Evolutionary conservation across 92 coral and sea anemone genomes (phyloP).

Genomic region (Phenganax marumi): DNA sequence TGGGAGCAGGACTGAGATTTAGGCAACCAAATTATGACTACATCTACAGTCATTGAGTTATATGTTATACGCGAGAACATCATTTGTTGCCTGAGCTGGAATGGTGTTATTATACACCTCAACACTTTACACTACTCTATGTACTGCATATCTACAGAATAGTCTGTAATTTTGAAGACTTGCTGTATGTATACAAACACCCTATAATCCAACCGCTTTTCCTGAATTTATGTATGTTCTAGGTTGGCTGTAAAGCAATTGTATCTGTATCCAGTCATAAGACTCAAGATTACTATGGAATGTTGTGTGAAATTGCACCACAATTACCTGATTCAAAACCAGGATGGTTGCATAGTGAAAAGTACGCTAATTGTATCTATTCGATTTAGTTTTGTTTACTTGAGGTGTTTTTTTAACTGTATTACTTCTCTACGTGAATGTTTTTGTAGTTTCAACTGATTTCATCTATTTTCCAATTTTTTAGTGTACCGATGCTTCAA

Average conservation of each 20-base stretch:
- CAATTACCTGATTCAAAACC: constrained; percentile 79
- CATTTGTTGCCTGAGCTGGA: too few species aligned
- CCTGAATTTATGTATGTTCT: not conserved
- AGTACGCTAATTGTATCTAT: constrained; percentile 45
- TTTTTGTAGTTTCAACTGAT: not conserved
- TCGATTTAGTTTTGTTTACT: not conserved
- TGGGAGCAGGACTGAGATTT: not conserved
- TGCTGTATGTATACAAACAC: not conserved
- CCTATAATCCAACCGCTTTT: not conserved
- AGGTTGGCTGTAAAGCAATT: constrained; percentile 96
- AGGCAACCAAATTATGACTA: too few species aligned
- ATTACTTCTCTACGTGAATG: not conserved
- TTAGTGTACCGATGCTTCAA: constrained; percentile 39
- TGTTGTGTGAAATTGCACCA: constrained; percentile 79
- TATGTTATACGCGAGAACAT: too few species aligned
- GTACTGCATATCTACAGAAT: too few species aligned
- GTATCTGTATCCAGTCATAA: constrained; percentile 75
- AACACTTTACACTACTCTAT: too few species aligned
- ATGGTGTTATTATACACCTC: too few species aligned
- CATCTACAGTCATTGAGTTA: too few species aligned
- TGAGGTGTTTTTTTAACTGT: too few species aligned
- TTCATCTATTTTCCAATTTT: not conserved
- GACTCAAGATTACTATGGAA: constrained; percentile 85
- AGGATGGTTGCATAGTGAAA: constrained; percentile 76
- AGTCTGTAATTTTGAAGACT: too few species aligned